A percentile compares a stretch with the other conserved stretches of the same genome.
Evolutionary conservation across 64 coral and sea anemone species (phyloP).

Genomic region (Orbicella faveolata): DNA sequence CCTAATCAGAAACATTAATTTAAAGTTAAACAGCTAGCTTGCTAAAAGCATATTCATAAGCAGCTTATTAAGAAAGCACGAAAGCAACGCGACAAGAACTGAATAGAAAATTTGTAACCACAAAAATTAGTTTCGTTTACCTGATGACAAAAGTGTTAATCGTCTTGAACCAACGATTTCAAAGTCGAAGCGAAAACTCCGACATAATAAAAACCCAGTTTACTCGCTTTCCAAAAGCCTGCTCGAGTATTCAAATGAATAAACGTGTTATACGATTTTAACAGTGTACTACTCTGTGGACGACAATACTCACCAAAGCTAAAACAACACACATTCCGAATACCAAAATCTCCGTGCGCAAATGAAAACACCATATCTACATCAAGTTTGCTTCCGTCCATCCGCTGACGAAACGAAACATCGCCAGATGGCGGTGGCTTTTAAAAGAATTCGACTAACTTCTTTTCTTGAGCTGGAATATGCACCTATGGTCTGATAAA

Average conservation of each 20-base stretch:
- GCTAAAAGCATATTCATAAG: not conserved
- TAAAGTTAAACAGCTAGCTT: too few relatives aligned
- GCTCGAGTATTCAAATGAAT: not conserved
- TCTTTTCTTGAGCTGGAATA: not conserved
- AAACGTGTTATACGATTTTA: not conserved
- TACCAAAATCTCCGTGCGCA: not conserved
- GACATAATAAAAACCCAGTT: not conserved
- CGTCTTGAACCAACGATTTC: not conserved
- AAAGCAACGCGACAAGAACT: not conserved
- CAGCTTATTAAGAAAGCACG: not conserved
- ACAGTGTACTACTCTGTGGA: not conserved
- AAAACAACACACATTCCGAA: conserved; percentile 3
- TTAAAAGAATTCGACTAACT: not conserved
- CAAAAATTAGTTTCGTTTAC: not conserved
- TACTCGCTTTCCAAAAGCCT: not conserved
- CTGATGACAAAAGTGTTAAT: not conserved
- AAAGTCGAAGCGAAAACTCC: not conserved
- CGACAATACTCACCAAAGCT: conserved; percentile 27
- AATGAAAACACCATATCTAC: not conserved
- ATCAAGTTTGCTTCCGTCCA: not conserved
- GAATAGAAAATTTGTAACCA: not conserved
- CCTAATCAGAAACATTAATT: too few relatives aligned
- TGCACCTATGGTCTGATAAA: not conserved
- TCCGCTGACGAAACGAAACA: not conserved
- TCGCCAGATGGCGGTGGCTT: not conserved